phyloP scores from a whole-genome alignment of 1,140 invertebrate genomes.

The Halictus rubicundus region DNA sequence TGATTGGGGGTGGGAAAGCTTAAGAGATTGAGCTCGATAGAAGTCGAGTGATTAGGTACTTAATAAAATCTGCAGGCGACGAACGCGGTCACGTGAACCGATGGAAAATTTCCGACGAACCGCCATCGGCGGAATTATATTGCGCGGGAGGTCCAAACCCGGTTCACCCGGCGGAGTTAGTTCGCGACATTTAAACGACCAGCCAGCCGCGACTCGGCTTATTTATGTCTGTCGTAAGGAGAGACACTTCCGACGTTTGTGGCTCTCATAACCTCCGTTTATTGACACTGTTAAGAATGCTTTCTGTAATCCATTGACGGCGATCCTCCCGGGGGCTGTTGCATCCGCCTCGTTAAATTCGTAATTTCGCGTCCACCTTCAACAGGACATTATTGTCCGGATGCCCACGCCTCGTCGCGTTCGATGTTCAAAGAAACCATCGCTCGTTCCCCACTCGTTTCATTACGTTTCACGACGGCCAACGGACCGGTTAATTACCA shows the following conservation, averaged over 20 bases:
- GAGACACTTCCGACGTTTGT: constrained; percentile 66
- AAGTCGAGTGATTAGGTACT: no score
- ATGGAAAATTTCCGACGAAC: constrained; percentile 8
- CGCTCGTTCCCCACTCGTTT: not conserved
- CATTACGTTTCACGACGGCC: not conserved
- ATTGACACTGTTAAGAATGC: constrained; percentile 66
- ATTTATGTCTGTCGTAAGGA: constrained; percentile 65
- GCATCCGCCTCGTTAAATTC: constrained; percentile 44
- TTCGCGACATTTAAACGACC: constrained; percentile 62
- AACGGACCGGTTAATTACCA: not conserved
- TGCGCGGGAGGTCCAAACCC: constrained; percentile 20
- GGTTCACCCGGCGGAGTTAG: constrained; percentile 27
- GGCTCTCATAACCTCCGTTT: constrained; percentile 63
- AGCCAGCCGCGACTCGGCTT: constrained; percentile 45
- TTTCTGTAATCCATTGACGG: constrained; percentile 53
- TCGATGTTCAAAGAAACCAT: constrained; percentile 19
- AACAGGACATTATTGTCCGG: constrained; percentile 15
- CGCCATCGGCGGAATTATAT: constrained; percentile 34
- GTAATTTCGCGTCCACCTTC: constrained; percentile 30
- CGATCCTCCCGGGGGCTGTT: constrained; percentile 20
- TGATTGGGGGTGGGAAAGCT: no score
- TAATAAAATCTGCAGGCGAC: constrained; percentile 7
- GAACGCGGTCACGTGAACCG: constrained; percentile 31
- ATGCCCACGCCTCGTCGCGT: not conserved
- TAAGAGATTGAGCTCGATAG: no score